Evolutionary conservation across 2,113 vertebrate genomes (phyloP), one percentile per base, ranked within the genome.

Genomic region (Callaeas wilsoni): DNA sequence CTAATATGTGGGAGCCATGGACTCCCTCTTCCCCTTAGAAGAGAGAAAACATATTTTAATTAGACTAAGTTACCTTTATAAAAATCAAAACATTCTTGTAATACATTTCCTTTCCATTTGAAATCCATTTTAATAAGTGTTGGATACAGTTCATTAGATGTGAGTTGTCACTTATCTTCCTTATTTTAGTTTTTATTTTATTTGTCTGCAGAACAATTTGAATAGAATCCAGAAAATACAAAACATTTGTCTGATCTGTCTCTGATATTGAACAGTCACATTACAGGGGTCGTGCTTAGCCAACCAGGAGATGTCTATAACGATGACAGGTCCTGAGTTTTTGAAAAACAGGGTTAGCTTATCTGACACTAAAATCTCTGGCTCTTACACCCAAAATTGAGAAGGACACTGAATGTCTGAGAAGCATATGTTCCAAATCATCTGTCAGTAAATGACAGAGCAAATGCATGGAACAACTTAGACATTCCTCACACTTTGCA

Each of bases 371-470:
- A 75, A 75, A 69, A 93, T 95, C 82, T 88, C 83, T 90, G 56
- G 63, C 82, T 94, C 59, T 85, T 53, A 63, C 50, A 77, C 74
- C 63, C 87, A 60, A 85, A 68, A 76, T 3, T 64, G 64, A 79
- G 88, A 81, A 59, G 59, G 63, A 85, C 55, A 59, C 39, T 71
- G 56, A 32, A 59, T 65, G 62, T 74, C 86, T 92, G 80, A 78
- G 70, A 67, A 93, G 57, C 85, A 92, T 71, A 83, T 84, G 85
- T 84, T 94, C 81, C 81, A 68, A 92, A 68, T 94, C 84, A 94
- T 17, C 70, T 79, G 93, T 94, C 86, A 87, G 39, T 75, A 75
- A 94, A 55, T 33, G 77, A 64, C 64, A 1, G 0, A 89, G 56
- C 16, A 80, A 95, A 84, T 69, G 76, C 50, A 49, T 39, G 84